Evolutionary conservation across 1,140 invertebrate species (phyloP), one percentile per base, ranked within the genome.

Genomic region (Heliconius melpomene): DNA sequence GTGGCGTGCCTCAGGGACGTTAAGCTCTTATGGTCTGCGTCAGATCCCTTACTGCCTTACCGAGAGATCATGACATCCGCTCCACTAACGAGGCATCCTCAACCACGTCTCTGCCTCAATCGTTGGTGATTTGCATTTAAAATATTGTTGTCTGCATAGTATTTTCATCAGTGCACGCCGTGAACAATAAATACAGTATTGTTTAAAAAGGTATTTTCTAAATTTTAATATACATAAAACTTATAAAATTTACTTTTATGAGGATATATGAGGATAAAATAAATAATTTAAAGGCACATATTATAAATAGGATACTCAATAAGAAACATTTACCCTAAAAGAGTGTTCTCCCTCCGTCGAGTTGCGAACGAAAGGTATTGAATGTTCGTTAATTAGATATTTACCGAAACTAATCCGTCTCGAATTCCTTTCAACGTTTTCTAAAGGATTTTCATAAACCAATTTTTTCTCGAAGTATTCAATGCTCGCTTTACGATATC

Each of bases 401-500:
- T 72, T 72, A 40, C 18, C 36, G 18, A 72, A 72, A 72, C 71
- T 72, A 72, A 72, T 72, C 71, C 71, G 6, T 40, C 32, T 38
- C 71, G 36, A 36, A 72, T 72, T 40, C 32, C 71, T 72, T 72
- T 72, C 71, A 72, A 38, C 60, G 40, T 71, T 71, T 77, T 70
- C 76, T 52, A n/a, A 72, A 38, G 66, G 70, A 52, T 72, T 72
- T 77, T 26, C 36, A 74, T 72, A 50, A 50, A 72, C 26, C 57
- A 77, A 36, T 0, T 40, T 72, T 77, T 36, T 32, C 76, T 72
- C 29, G 5, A 50, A 52, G 50, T 54, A 77, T 72, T 72, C 29
- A 66, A 50, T 54, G 57, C 75, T 71, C 75, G 46, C 76, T 77
- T 74, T 52, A 50, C 75, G 40, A 57, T 77, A 77, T 40, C 76